phyloP scores from a whole-genome alignment of 1,140 invertebrate genomes.

The Coptotermes formosanus region DNA sequence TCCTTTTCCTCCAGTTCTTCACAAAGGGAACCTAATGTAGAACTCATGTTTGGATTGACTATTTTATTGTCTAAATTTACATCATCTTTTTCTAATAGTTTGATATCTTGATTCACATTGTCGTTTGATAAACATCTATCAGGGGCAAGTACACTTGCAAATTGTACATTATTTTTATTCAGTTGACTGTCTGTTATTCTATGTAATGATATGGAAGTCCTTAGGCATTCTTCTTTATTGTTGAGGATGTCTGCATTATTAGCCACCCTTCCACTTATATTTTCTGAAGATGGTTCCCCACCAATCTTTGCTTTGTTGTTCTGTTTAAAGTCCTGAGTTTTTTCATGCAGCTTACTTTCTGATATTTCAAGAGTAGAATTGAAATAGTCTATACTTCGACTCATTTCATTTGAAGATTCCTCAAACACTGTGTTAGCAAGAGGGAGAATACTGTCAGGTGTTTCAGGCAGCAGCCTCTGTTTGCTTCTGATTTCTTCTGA shows the following conservation, averaged over 20 bases:
- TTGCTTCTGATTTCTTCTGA: neutral
- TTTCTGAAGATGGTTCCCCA: neutral
- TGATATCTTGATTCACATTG: too few relatives aligned
- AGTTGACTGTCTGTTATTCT: neutral
- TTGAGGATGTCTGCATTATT: neutral
- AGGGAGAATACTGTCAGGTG: neutral
- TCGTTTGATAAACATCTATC: too few relatives aligned
- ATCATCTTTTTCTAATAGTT: too few relatives aligned
- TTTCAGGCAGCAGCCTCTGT: neutral
- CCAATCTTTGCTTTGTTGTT: neutral
- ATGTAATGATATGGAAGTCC: neutral
- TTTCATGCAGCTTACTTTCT: slow-evolving; percentile 11
- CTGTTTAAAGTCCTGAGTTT: neutral
- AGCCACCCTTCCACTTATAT: neutral
- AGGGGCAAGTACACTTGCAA: neutral
- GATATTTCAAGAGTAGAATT: neutral
- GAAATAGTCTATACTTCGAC: neutral
- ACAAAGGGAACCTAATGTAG: too few relatives aligned
- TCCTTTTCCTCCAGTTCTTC: neutral
- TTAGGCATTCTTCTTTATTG: neutral
- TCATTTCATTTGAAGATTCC: neutral
- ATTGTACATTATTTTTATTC: neutral
- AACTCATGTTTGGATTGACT: too few relatives aligned
- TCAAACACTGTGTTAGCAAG: neutral
- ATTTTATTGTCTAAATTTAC: too few relatives aligned